Percentiles rank a stretch among this genome's conserved stretches.
phyloP scores from a whole-genome alignment of 2,113 vertebrate species.

The Alectura lathami region DNA sequence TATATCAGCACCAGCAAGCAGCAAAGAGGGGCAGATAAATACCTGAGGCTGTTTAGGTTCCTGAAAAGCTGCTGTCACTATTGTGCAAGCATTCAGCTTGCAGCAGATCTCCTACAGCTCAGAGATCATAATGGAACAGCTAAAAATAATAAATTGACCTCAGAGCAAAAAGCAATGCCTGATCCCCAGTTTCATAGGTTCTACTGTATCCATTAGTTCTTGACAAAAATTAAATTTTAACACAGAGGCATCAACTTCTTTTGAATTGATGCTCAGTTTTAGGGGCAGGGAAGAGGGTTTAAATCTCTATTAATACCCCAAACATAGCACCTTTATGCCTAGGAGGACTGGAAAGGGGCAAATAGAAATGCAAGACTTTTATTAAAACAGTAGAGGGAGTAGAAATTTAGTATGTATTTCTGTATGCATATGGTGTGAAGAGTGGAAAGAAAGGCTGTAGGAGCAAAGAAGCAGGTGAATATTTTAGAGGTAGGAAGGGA shows the following conservation, averaged over 20 bases:
- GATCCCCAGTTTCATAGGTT: not conserved
- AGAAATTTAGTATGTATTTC: not conserved
- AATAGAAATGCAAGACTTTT: not conserved
- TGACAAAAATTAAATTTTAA: not conserved
- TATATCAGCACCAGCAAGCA: not conserved
- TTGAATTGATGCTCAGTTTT: not conserved
- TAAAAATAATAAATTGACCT: not conserved
- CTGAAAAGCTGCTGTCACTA: not conserved
- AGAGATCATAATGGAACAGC: not conserved
- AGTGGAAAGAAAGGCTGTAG: not conserved
- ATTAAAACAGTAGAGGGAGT: not conserved
- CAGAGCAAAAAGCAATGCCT: not conserved
- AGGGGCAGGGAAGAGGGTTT: not conserved
- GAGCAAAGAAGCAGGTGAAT: not conserved
- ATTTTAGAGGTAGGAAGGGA: not conserved
- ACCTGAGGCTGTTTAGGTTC: not conserved
- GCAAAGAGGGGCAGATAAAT: fast-evolving
- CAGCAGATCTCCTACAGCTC: not conserved
- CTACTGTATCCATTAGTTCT: not conserved
- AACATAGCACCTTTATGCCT: not conserved
- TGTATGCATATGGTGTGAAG: not conserved
- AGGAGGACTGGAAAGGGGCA: not conserved
- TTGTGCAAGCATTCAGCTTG: not conserved
- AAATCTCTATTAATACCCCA: not conserved
- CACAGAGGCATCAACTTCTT: not conserved